Evolutionary conservation across 1,140 invertebrate species (phyloP).

Genomic region (Temnothorax curvispinosus): DNA sequence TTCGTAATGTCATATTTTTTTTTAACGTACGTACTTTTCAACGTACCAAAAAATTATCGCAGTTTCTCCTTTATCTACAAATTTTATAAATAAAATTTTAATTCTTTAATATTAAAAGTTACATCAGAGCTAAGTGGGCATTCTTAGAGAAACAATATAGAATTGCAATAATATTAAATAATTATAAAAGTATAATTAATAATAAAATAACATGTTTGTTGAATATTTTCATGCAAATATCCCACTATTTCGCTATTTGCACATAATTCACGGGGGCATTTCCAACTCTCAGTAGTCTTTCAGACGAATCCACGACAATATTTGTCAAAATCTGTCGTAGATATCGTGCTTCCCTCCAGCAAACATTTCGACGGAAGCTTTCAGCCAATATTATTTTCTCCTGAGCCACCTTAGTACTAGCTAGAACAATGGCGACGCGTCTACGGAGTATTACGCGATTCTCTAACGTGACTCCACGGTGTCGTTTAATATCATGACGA

Average conservation of each 20-base stretch:
- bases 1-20: not conserved
- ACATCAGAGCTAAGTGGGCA: not conserved
- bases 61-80: not conserved
- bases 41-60: not conserved
- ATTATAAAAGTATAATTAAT: not conserved
- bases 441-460: constrained; percentile 51
- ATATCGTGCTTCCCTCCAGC: not conserved
- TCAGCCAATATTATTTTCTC: constrained; percentile 56
- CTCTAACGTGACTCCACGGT: constrained; percentile 42
- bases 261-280: not conserved
- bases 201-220: not conserved
- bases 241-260: too few relatives aligned
- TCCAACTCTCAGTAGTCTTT: not conserved
- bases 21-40: not conserved
- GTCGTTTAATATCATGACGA: constrained; percentile 55
- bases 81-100: not conserved
- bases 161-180: not conserved
- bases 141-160: not conserved
- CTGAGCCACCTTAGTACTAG: not conserved
- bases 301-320: not conserved
- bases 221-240: not conserved
- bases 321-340: constrained; percentile 25
- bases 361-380: constrained; percentile 46
- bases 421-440: constrained; percentile 45
- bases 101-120: not conserved